A percentile compares a stretch with the other conserved stretches of the same genome.
Conservation (phyloP, 2,113 vertebrate species). For the Siniperca knerii region DNA sequence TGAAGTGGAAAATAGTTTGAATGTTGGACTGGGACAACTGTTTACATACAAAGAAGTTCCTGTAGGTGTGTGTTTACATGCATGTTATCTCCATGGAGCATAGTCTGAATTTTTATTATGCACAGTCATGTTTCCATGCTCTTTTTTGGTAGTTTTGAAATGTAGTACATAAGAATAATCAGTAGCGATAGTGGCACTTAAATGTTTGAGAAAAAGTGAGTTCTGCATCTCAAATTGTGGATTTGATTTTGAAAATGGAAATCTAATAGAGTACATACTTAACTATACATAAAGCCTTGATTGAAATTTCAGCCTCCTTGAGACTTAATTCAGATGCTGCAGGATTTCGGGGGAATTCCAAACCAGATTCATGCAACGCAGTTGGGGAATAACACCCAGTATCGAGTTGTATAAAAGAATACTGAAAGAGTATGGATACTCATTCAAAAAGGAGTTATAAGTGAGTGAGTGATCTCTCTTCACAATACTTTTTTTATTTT, state of each 20-base stretch:
- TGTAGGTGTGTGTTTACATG: slow-evolving; percentile 61
- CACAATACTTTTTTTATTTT: neutral
- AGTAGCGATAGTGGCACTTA: neutral
- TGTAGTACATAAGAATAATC: too few species aligned
- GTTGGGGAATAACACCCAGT: neutral
- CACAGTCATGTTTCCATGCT: slow-evolving; percentile 5
- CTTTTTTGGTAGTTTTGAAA: neutral
- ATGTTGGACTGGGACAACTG: slow-evolving; percentile 42
- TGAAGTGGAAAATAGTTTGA: slow-evolving; percentile 61
- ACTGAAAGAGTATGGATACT: neutral
- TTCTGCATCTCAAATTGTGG: neutral
- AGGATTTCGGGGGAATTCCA: neutral
- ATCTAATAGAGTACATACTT: too few species aligned
- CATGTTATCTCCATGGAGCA: slow-evolving; percentile 26
- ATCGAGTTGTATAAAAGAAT: neutral
- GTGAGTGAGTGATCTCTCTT: neutral
- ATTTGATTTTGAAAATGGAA: neutral
- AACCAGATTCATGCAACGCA: neutral
- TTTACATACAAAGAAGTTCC: slow-evolving; percentile 51
- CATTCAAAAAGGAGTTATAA: neutral
- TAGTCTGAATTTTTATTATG: neutral
- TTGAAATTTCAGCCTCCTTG: neutral
- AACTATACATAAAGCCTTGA: too few species aligned
- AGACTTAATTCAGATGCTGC: neutral
- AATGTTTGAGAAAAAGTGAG: too few species aligned